A percentile compares a stretch with the other conserved stretches of the same genome.
These are phyloP conservation scores for Lampris megalopsis DNA, from an alignment of 2,113 vertebrate genomes.

Conservation along the genomic window DNA sequence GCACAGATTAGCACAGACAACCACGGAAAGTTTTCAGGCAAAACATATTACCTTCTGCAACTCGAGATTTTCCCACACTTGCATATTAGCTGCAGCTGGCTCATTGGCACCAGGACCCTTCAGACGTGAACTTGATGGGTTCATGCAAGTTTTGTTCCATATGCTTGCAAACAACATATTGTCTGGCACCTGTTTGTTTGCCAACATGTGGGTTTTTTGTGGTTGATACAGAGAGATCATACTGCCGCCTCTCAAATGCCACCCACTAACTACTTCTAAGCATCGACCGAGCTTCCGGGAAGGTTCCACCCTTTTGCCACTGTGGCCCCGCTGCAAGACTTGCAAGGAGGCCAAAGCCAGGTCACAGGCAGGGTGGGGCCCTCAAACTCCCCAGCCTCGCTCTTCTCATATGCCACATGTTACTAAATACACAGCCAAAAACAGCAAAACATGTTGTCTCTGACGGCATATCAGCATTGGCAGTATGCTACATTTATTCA, in stretches of 20 bases:
- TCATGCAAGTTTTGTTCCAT: constrained; percentile 1
- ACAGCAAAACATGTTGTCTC: background rate
- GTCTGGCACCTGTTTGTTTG: constrained; percentile 70
- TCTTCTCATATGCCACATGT: too few species aligned
- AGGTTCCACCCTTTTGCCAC: constrained; percentile 63
- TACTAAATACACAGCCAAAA: too few species aligned
- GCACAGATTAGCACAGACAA: background rate
- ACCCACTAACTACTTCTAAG: constrained; percentile 21
- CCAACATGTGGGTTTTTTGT: constrained; percentile 38
- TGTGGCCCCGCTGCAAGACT: constrained; percentile 45
- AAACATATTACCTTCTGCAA: background rate
- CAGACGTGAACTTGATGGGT: constrained; percentile 7
- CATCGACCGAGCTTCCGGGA: constrained; percentile 61
- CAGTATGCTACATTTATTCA: background rate
- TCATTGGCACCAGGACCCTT: constrained; percentile 13
- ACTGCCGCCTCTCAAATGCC: too few species aligned
- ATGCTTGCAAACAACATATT: constrained; percentile 14
- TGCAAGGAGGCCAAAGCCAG: constrained; percentile 70
- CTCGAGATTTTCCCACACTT: too few species aligned
- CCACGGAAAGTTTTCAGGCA: background rate
- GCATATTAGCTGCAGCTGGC: constrained; percentile 26
- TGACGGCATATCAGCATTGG: constrained; percentile 9
- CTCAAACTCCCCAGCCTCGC: background rate
- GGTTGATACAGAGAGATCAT: background rate
- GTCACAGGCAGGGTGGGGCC: constrained; percentile 76